A percentile compares a stretch with the other conserved stretches of the same genome.
phyloP scores from a whole-genome alignment of 2,797 vertebrate species.

The Sebastolobus altivelis region DNA sequence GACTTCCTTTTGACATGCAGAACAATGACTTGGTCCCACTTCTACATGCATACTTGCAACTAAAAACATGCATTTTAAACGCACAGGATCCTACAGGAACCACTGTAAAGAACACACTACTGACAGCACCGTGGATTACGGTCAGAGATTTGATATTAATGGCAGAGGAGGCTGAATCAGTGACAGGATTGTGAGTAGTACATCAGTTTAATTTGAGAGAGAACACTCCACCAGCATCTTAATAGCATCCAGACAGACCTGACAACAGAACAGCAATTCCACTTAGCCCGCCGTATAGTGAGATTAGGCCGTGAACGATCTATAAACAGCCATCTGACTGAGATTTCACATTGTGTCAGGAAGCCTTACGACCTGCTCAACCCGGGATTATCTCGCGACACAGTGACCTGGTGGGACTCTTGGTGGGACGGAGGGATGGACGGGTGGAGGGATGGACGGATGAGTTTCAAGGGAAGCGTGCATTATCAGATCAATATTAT shows the following conservation, averaged over 20 bases:
- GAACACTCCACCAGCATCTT: slow-evolving; percentile 27
- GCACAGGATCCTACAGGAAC: background rate
- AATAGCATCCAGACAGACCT: slow-evolving; percentile 17
- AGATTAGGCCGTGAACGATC: slow-evolving; percentile 38
- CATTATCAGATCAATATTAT: background rate
- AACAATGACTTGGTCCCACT: background rate
- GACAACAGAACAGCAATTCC: slow-evolving; percentile 34
- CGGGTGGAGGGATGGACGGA: slow-evolving; percentile 8
- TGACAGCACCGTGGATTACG: background rate
- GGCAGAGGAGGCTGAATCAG: background rate
- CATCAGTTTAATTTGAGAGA: slow-evolving; percentile 21
- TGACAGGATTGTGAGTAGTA: background rate
- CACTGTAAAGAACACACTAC: background rate
- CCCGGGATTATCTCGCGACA: slow-evolving; percentile 62
- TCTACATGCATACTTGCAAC: background rate
- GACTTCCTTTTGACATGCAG: background rate
- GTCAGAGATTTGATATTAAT: background rate
- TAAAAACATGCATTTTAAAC: background rate
- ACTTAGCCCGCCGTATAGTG: slow-evolving; percentile 10
- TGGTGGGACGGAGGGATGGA: slow-evolving; percentile 14
- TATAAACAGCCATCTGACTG: slow-evolving; percentile 60
- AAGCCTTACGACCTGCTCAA: slow-evolving; percentile 55
- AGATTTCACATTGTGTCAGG: slow-evolving; percentile 67
- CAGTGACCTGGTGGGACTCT: slow-evolving; percentile 64
- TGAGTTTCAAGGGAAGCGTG: slow-evolving; percentile 6